phyloP scores from a whole-genome alignment of 2,113 vertebrate genomes.

The Cheirogaleus medius region DNA sequence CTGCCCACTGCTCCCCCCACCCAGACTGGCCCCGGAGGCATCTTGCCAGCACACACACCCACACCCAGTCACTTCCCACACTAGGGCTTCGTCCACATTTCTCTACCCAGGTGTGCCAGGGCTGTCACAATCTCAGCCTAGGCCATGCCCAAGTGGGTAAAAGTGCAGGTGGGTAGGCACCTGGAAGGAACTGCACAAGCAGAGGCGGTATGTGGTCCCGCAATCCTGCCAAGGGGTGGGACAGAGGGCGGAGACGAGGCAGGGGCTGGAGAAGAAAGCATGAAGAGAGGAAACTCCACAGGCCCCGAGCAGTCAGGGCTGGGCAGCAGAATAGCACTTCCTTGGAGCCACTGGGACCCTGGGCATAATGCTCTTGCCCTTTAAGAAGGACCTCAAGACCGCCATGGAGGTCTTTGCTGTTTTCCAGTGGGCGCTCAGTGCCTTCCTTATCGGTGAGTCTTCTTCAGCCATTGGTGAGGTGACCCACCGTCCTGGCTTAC shows the following conservation, averaged over 20 bases:
- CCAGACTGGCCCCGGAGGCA: not conserved
- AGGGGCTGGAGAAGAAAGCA: not conserved
- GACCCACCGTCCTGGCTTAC: not conserved
- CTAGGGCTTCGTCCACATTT: not conserved
- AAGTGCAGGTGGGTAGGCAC: slow-evolving; percentile 12
- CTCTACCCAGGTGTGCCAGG: not conserved
- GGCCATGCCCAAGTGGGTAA: not conserved
- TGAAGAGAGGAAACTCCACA: not conserved
- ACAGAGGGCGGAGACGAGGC: not conserved
- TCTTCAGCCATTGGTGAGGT: not conserved
- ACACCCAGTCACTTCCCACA: slow-evolving; percentile 43
- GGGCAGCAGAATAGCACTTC: not conserved
- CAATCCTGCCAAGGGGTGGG: not conserved
- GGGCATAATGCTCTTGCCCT: slow-evolving; percentile 39
- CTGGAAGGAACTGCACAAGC: not conserved
- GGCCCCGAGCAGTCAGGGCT: not conserved
- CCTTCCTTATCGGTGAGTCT: slow-evolving; percentile 1
- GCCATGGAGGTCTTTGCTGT: slow-evolving; percentile 50
- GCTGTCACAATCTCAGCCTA: slow-evolving; percentile 20
- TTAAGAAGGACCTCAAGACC: slow-evolving; percentile 45
- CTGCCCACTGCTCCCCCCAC: not conserved
- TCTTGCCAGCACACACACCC: not conserved
- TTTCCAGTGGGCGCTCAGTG: slow-evolving; percentile 55
- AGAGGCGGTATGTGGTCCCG: not conserved
- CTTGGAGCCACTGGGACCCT: not conserved